These are phyloP conservation scores for Trissonchulus sp. DNA, from an alignment of 2,888 invertebrate genomes.

Conservation along the genomic window DNA sequence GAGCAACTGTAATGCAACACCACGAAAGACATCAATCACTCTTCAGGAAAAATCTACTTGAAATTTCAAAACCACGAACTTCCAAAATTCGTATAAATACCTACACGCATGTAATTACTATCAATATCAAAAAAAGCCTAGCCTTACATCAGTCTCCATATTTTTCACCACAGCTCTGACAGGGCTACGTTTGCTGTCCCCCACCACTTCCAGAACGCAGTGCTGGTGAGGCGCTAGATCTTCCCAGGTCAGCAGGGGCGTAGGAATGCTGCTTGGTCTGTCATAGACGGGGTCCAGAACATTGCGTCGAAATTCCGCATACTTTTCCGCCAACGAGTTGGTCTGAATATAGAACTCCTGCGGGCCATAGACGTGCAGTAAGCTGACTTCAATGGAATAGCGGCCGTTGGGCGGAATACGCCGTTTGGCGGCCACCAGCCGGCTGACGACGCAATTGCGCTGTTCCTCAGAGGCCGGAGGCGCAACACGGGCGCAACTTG, in stretches of 20 bases:
- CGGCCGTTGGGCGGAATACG: too few species aligned
- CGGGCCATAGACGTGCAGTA: neutral
- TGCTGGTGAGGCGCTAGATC: neutral
- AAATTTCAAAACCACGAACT: too few species aligned
- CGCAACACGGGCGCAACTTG: too few species aligned
- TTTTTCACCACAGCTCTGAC: neutral
- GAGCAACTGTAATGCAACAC: too few species aligned
- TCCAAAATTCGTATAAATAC: too few species aligned
- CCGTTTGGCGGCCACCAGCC: too few species aligned
- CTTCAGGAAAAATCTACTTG: too few species aligned
- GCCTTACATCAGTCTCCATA: neutral
- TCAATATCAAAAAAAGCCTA: neutral
- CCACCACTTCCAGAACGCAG: neutral
- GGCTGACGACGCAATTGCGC: too few species aligned
- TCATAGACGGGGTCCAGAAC: neutral
- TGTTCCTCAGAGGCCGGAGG: too few species aligned
- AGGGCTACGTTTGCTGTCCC: neutral
- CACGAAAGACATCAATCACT: too few species aligned
- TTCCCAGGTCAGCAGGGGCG: neutral
- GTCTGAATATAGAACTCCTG: neutral
- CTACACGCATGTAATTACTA: too few species aligned
- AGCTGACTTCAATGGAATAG: too few species aligned
- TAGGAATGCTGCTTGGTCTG: neutral
- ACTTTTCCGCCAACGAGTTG: neutral
- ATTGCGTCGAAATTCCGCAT: neutral